Percentiles rank a stretch among this genome's conserved stretches.
Conservation (phyloP, 2,797 vertebrate genomes). For the Dallia pectoralis region DNA sequence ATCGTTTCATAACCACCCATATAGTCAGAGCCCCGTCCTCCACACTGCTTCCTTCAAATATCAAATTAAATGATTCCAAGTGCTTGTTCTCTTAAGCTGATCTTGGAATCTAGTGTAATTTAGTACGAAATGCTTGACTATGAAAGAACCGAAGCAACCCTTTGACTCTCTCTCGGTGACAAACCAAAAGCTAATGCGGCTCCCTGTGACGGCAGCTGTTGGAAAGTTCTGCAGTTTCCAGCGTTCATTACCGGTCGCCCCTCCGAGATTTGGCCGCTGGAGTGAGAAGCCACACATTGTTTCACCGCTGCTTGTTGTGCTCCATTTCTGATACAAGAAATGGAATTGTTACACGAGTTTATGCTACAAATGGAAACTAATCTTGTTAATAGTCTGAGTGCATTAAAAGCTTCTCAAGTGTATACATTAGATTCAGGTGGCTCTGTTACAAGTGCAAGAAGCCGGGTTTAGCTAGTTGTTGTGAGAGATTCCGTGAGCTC, state of each 20-base stretch:
- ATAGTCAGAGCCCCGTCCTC: too few relatives aligned
- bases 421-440: neutral
- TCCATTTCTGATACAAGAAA: neutral
- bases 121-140: neutral
- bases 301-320: neutral
- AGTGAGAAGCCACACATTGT: slow-evolving; percentile 19
- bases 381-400: neutral
- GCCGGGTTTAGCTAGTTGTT: neutral
- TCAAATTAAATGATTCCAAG: neutral
- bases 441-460: neutral
- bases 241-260: slow-evolving; percentile 4
- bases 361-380: neutral
- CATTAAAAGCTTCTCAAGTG: neutral
- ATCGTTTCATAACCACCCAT: too few relatives aligned
- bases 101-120: neutral
- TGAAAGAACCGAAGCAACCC: neutral
- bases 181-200: neutral
- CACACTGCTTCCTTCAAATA: neutral
- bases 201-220: slow-evolving; percentile 21
- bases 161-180: neutral
- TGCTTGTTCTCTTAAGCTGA: neutral
- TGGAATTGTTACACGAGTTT: neutral
- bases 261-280: slow-evolving; percentile 1
- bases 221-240: neutral
- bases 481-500: neutral